phyloP scores from a whole-genome alignment of 92 coral and sea anemone species.

The Palythoa caribaeorum region DNA sequence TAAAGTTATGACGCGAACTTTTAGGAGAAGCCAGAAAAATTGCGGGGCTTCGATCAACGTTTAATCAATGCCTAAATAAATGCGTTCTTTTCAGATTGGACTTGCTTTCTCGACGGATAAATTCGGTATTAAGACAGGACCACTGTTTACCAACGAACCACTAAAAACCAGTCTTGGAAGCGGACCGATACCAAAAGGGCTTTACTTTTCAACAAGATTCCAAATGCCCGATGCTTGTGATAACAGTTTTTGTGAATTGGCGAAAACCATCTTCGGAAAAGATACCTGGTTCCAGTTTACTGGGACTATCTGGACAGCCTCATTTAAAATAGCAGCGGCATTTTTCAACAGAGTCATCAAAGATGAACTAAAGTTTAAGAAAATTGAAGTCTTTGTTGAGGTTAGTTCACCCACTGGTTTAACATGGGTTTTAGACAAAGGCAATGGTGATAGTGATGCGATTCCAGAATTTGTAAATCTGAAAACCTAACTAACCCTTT shows the following conservation, averaged over 20 bases:
- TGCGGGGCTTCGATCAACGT: no score
- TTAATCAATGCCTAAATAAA: not conserved
- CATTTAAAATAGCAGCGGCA: conserved; percentile 29
- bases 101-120: conserved; percentile 31
- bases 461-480: not conserved
- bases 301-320: conserved; percentile 18
- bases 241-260: conserved; percentile 25
- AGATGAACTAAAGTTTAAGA: conserved; percentile 75
- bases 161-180: conserved; percentile 25
- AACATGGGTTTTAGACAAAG: no score
- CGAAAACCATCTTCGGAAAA: not conserved
- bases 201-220: conserved; percentile 27
- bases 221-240: conserved; percentile 46
- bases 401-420: conserved; percentile 31
- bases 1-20: no score
- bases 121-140: conserved; percentile 27
- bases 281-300: conserved; percentile 40
- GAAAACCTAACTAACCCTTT: no score
- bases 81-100: conserved; percentile 25
- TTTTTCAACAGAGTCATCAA: conserved; percentile 51
- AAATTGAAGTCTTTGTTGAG: conserved; percentile 80
- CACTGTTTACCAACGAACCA: conserved; percentile 33
- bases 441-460: no score
- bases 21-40: no score
- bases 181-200: conserved; percentile 38